Base-by-base conservation (phyloP, 2,888 invertebrate species). In the Agapostemon virescens region DNA sequence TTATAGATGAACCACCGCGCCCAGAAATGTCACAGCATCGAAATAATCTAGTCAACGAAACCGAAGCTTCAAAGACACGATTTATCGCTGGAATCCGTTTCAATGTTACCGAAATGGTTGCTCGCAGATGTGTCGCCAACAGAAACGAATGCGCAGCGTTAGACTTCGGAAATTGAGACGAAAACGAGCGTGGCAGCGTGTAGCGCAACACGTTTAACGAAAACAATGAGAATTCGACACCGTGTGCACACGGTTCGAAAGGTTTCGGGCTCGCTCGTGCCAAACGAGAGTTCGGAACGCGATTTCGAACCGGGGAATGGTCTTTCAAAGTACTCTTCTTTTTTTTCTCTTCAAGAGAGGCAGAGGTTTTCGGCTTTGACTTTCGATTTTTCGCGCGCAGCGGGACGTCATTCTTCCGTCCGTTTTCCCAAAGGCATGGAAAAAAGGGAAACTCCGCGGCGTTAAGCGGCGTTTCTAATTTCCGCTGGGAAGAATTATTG, bases 391-490 rank as follows among this genome's bases (percentile, higher is more conserved):
- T 36, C 40, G 69, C 82, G 36, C 82, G 36, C 81, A 52, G 77
- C 69, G 26, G 82, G 82, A 0, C 1, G 11, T 30, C 30, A 45
- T 71, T 81, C 67, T n/a, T 20, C 15, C 15, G 33, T 0, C 33
- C 42, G 69, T 71, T 77, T 58, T n/a, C n/a, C 7, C 30, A 26
- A 72, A 81, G 66, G 40, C 67, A 33, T 26, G 40, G 63, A 66
- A 55, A 61, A 72, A 74, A 36, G 40, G 61, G 55, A 58, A 42
- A 20, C 40, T 61, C 20, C 40, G 17, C 30, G 52, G n/a, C 33
- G 45, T 58, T 79, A 80, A 77, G 74, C 75, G 58, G 49, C 76
- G 79, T 74, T 71, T 70, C 73, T 75, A 83, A 83, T 83, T 83
- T 69, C 75, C 23, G 58, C 63, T 38, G 30, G 42, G 40, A 63